Percentiles rank a stretch among this genome's conserved stretches.
These are phyloP conservation scores for Lepus americanus DNA, from an alignment of 2,113 vertebrate genomes.

Conservation along the genomic window DNA sequence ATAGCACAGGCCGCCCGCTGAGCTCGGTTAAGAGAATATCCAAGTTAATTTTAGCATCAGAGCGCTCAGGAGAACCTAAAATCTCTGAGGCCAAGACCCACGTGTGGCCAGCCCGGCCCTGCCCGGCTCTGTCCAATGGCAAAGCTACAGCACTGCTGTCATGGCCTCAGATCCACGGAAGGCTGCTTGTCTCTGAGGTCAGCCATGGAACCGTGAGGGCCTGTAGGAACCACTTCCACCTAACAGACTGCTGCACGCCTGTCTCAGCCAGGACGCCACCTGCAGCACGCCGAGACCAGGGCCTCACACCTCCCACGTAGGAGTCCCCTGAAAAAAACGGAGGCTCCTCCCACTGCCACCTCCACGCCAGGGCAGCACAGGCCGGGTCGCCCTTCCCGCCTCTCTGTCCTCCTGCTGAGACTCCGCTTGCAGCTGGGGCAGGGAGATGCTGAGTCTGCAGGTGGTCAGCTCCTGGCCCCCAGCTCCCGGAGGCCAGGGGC, in stretches of 20 bases:
- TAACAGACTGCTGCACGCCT: not conserved
- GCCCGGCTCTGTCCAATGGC: not conserved
- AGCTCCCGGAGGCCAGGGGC: not conserved
- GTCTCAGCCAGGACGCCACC: too few species aligned
- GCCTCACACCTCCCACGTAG: too few species aligned
- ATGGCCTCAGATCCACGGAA: not conserved
- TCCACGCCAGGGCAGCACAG: not conserved
- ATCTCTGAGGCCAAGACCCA: slow-evolving; percentile 24
- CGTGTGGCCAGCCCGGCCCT: not conserved
- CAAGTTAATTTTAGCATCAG: slow-evolving; percentile 79
- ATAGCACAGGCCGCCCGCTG: slow-evolving; percentile 64
- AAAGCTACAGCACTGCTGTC: not conserved
- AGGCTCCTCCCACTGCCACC: not conserved
- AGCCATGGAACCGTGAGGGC: not conserved
- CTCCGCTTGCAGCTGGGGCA: too few species aligned
- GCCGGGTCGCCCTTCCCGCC: not conserved
- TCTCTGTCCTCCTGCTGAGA: not conserved
- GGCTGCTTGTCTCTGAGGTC: not conserved
- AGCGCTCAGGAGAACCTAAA: slow-evolving; percentile 25
- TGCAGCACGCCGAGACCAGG: too few species aligned
- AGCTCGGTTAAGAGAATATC: slow-evolving; percentile 72
- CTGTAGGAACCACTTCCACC: not conserved
- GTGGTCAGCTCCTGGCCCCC: not conserved
- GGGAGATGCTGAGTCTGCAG: not conserved
- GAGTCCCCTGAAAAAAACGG: too few species aligned